Evolutionary conservation across 2,797 vertebrate genomes (phyloP), one percentile per base, ranked within the genome.

Genomic region (Amphiprion clarkii): DNA sequence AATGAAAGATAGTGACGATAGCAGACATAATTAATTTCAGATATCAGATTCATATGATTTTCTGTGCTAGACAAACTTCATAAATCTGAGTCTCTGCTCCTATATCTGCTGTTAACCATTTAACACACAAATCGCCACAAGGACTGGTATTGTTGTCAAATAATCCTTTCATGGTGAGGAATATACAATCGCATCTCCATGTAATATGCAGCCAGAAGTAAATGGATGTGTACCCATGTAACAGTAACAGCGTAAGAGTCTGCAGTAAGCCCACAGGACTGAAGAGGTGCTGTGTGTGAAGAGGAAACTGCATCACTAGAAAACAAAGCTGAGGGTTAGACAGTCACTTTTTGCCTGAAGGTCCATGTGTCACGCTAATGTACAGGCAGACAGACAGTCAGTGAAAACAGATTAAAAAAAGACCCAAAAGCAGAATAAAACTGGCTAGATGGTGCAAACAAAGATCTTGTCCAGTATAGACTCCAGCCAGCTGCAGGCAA

Each of bases 151-250:
- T 27, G 19, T 11, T 58, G 53, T 65, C 6, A 62, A 53, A 42
- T 51, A 62, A 71, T 71, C 27, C 33, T 70, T 82, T 75, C 42
- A 82, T 46, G 64, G 60, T 67, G 60, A 79, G 58, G 40, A 62
- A 62, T 27, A 49, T n/a, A 39, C 1, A 4, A 36, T 62, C 33
- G 8, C 0, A 46, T 42, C 9, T 59, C 16, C 13, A n/a, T 62
- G 55, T 67, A 51, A 70, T 44, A 1, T 19, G 58, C 27, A 69
- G 33, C 25, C 16, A 70, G 17, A 58, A 10, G 1, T 17, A 16
- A 62, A 52, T 29, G n/a, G 4, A 1, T 10, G 23, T 25, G 68
- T 29, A 42, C 23, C 4, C 6, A 11, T 48, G 52, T 12, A 29
- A 55, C n/a, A 49, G 49, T 36, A 36, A 36, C 33, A 36, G 33